Percentiles rank a stretch among this genome's conserved stretches.
These are phyloP conservation scores for Malurus elegans DNA, from an alignment of 2,113 vertebrate genomes.

Conservation along the genomic window DNA sequence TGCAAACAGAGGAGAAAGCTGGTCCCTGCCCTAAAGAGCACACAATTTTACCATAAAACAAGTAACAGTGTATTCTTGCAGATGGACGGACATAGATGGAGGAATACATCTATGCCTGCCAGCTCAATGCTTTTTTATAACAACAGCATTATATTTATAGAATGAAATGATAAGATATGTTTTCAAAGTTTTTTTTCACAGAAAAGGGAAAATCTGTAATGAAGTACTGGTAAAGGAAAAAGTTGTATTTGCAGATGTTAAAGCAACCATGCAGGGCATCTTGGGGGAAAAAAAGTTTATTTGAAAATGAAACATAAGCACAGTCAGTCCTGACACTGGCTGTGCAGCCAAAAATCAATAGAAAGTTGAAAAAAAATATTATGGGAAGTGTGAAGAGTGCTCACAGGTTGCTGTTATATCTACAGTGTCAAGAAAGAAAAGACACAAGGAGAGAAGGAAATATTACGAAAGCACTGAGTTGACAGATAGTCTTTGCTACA, in stretches of 20 bases:
- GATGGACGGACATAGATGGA: neutral
- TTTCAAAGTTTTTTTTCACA: neutral
- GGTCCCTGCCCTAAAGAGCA: slow-evolving; percentile 3
- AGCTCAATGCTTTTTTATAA: neutral
- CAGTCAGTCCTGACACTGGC: neutral
- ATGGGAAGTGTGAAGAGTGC: neutral
- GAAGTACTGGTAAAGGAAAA: neutral
- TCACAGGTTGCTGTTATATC: neutral
- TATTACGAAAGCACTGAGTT: neutral
- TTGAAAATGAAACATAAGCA: neutral
- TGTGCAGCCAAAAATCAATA: neutral
- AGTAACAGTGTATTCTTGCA: neutral
- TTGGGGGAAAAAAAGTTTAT: neutral
- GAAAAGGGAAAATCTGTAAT: neutral
- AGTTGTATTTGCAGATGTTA: neutral
- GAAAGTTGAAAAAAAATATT: neutral
- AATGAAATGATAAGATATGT: neutral
- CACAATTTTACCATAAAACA: neutral
- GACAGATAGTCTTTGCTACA: neutral
- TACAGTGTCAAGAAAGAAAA: neutral
- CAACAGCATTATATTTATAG: neutral
- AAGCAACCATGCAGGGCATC: neutral
- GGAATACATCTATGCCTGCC: neutral
- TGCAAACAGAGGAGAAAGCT: slow-evolving; percentile 27
- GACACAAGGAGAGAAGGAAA: neutral